Base-by-base conservation (phyloP, 2,797 vertebrate genomes). In the Triplophysa yarkandensis region DNA sequence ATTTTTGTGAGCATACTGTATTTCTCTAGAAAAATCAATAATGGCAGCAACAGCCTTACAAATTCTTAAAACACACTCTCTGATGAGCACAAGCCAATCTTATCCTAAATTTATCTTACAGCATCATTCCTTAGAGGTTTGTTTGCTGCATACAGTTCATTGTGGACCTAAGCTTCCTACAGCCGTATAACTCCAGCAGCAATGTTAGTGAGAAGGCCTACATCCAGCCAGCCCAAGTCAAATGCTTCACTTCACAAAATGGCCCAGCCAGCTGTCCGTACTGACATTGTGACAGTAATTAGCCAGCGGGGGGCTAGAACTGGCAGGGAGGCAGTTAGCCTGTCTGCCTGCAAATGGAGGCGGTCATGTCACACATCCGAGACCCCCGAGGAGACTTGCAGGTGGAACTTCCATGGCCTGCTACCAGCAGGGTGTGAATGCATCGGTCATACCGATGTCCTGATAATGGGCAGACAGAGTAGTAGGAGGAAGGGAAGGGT, bases 281-380 rank as follows among this genome's bases (percentile, higher is more conserved):
- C 71, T 78, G 76, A 81, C 76, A 77, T 48, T 71, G 79, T 75
- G 71, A 77, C 61, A 81, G 76, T 75, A 77, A 81, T 78, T 81
- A 81, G 62, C 67, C 55, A 71, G 79, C 46, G 19, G 71, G 76
- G 43, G 76, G 66, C 30, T 70, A 61, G 55, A 44, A 71, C 54
- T 46, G 77, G 66, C 72, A 79, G 61, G 71, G 60, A 79, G 63
- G 65, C 67, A 72, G 71, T 70, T 57, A 72, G 65, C 28, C 25
- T 60, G 52, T 52, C 50, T 60, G 39, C 39, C 61, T 81, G 67
- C 62, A 75, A 77, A 77, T 71, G 54, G 61, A 77, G 46, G 71
- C 48, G 28, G 79, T 68, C 66, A 75, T 75, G 71, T 71, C 67
- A 74, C 55, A 67, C 62, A 67, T 50, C 32, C 62, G 50, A 75